These are phyloP conservation scores for Alloplasta piceator DNA, from an alignment of 2,888 invertebrate genomes.

Conservation along the genomic window DNA sequence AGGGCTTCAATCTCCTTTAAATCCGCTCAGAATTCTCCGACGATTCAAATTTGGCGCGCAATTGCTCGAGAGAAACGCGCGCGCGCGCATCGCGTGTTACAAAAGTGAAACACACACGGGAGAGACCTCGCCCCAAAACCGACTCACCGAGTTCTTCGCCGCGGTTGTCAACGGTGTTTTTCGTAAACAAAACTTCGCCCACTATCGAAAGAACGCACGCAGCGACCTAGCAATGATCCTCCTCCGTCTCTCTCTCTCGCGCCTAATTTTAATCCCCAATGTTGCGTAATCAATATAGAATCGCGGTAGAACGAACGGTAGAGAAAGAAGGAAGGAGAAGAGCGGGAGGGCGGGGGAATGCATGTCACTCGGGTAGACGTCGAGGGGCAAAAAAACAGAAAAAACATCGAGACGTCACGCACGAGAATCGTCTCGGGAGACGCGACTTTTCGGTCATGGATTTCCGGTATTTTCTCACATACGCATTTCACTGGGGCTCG, in stretches of 20 bases:
- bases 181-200: conserved; percentile 70
- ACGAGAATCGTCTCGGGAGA: conserved; percentile 31
- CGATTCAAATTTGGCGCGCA: conserved; percentile 63
- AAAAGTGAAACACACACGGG: conserved; percentile 60
- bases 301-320: conserved; percentile 43
- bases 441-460: conserved; percentile 23
- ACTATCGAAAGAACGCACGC: conserved; percentile 30
- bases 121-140: conserved; percentile 71
- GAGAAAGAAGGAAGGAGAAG: conserved; percentile 20
- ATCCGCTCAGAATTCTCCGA: conserved; percentile 1
- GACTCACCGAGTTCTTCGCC: conserved; percentile 52
- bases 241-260: conserved; percentile 20
- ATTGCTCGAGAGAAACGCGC: conserved; percentile 10
- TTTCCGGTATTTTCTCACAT: conserved; percentile 67
- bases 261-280: conserved; percentile 70
- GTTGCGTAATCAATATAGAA: conserved; percentile 68
- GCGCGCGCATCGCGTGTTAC: conserved; percentile 23
- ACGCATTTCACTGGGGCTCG: conserved; percentile 50
- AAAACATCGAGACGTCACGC: conserved; percentile 47
- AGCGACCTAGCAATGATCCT: conserved; percentile 11
- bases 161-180: conserved; percentile 69
- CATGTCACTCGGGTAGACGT: conserved; percentile 47
- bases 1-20: too few relatives aligned
- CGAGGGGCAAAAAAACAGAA: background rate
- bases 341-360: conserved; percentile 27